Evolutionary conservation across 1,140 invertebrate genomes (phyloP), one percentile per base, ranked within the genome.

Genomic region (Pogonomyrmex barbatus): DNA sequence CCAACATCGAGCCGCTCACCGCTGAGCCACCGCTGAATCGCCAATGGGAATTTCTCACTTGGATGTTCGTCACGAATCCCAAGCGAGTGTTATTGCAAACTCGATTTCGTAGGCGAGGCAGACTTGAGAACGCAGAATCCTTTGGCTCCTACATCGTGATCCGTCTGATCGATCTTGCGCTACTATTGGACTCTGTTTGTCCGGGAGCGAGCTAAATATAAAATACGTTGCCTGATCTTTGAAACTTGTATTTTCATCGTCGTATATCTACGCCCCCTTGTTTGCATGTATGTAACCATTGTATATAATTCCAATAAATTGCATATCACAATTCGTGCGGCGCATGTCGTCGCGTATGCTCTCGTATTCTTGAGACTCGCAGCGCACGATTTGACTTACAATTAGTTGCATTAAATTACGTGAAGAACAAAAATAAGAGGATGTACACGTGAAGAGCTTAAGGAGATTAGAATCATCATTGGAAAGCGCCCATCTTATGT

Each of bases 101-200:
- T 77, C 63, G 87, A 87, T 87, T 89, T 89, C 84, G 84, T 87
- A 85, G 88, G 88, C 84, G 87, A 87, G 84, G 87, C 88, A 75
- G 50, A n/a, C 42, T 77, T 63, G 60, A 75, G 70, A 52, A 56
- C 42, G 71, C 67, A 78, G 56, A 56, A 45, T 88, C 52, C 47
- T 78, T 85, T 39, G 79, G 52, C 52, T 42, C 60, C 36, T 30
- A 24, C 36, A 10, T 3, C 24, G 14, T 36, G 39, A 62, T 85
- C 62, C 73, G 54, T 56, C 50, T 60, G 47, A 68, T 50, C 30
- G 58, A 67, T 54, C 50, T 39, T n/a, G 62, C 24, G 24, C 24
- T 50, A 47, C 47, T 47, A 12, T 36, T 39, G 54, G 30, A n/a
- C 67, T 45, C n/a, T 2, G n/a, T 47, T 67, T 79, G 77, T 52